A percentile compares a stretch with the other conserved stretches of the same genome.
phyloP scores from a whole-genome alignment of 2,113 vertebrate species.

The Camelus dromedarius region DNA sequence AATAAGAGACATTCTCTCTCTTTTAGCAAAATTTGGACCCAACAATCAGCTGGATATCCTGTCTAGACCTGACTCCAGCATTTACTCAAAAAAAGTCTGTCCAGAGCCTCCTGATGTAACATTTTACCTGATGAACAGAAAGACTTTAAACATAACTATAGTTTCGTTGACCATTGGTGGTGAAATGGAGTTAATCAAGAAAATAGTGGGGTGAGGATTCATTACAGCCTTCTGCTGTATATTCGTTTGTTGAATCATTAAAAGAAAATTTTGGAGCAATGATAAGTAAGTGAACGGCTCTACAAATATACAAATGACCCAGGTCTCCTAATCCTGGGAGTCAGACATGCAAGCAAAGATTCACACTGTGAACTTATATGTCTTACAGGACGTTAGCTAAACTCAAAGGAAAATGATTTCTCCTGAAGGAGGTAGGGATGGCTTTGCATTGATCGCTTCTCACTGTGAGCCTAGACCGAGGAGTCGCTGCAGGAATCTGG shows the following conservation, averaged over 20 bases:
- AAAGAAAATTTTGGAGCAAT: not conserved
- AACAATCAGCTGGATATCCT: conserved; percentile 45
- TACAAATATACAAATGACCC: not conserved
- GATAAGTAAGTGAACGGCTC: not conserved
- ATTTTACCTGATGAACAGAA: not conserved
- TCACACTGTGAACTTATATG: not conserved
- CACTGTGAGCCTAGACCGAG: not conserved
- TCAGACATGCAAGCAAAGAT: not conserved
- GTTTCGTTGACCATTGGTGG: not conserved
- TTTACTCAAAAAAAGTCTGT: not conserved
- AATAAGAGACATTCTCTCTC: conserved; percentile 7
- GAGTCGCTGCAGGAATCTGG: not conserved
- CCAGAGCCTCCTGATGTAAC: not conserved
- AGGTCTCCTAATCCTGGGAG: not conserved
- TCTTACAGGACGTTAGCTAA: not conserved
- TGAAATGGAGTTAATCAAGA: not conserved
- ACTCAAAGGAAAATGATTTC: not conserved
- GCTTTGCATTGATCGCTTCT: not conserved
- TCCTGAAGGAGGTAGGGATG: not conserved
- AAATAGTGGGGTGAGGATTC: not conserved
- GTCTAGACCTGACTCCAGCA: conserved; percentile 61
- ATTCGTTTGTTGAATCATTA: not conserved
- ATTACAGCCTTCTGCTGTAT: conserved; percentile 5
- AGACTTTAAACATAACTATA: not conserved
- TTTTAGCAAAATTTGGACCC: conserved; percentile 38